These are phyloP conservation scores for Cheumatopsyche charites DNA, from an alignment of 1,140 invertebrate species.

Conservation along the genomic window DNA sequence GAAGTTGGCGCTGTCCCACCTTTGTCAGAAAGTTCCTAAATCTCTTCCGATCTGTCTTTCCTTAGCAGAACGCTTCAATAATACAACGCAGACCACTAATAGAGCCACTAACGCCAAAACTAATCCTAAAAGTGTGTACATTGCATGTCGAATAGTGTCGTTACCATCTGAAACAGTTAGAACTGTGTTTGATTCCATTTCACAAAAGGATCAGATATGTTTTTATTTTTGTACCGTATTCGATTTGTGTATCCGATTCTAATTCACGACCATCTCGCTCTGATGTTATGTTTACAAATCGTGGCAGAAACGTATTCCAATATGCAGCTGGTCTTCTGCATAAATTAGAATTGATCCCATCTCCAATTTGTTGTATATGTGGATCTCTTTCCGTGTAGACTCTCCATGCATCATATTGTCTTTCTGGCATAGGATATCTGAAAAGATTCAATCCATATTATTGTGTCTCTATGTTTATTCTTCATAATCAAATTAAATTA, in stretches of 20 bases:
- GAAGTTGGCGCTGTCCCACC: constrained; percentile 42
- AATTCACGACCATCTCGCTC: constrained; percentile 47
- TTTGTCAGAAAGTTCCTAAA: constrained; percentile 45
- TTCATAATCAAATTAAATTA: constrained; percentile 47
- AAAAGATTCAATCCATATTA: constrained; percentile 16
- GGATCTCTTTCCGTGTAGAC: constrained; percentile 61
- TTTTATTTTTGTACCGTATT: constrained; percentile 50
- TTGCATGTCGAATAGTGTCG: constrained; percentile 55
- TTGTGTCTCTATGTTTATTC: not conserved
- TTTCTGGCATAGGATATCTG: constrained; percentile 62
- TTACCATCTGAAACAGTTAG: constrained; percentile 52
- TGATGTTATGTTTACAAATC: constrained; percentile 49
- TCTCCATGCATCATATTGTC: constrained; percentile 63
- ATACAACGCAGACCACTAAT: constrained; percentile 56
- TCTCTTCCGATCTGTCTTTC: constrained; percentile 48
- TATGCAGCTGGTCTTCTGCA: constrained; percentile 51
- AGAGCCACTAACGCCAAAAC: constrained; percentile 56
- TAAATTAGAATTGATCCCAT: constrained; percentile 38
- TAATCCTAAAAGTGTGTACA: constrained; percentile 58
- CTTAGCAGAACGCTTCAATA: constrained; percentile 55
- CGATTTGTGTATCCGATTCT: constrained; percentile 51
- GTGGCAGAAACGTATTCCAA: constrained; percentile 58
- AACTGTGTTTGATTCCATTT: not conserved
- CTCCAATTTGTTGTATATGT: constrained; percentile 50
- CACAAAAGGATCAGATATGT: not conserved